A percentile compares a stretch with the other conserved stretches of the same genome.
phyloP scores from a whole-genome alignment of 2,113 vertebrate genomes.

The Todiramphus chloris region DNA sequence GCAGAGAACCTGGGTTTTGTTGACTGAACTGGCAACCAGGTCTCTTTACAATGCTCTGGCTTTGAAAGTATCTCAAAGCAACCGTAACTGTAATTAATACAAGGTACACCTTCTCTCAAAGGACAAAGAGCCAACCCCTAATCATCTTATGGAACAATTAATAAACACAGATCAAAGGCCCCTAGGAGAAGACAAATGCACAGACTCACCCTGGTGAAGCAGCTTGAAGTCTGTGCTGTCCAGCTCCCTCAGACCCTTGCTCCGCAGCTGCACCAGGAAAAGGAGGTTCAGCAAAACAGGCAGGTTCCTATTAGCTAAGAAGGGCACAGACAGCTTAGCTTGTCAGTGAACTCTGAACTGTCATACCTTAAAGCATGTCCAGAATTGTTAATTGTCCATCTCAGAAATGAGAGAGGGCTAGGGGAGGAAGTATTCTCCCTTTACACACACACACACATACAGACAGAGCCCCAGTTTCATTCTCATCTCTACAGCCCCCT shows the following conservation, averaged over 20 bases:
- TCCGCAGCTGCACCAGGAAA: conserved; percentile 79
- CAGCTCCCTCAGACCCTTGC: conserved; percentile 72
- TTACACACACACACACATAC: background rate
- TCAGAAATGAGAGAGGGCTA: background rate
- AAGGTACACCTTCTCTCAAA: background rate
- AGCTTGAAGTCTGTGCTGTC: conserved; percentile 88
- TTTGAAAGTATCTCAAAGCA: background rate
- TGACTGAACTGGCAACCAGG: background rate
- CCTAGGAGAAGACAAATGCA: background rate
- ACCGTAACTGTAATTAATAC: background rate
- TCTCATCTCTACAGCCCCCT: background rate
- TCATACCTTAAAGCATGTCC: background rate
- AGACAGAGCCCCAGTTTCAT: background rate
- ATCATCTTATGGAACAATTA: background rate
- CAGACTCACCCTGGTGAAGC: conserved; percentile 85
- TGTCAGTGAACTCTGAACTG: background rate
- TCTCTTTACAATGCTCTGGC: background rate
- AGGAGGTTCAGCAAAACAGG: conserved; percentile 87
- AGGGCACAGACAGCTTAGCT: background rate
- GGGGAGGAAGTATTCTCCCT: background rate
- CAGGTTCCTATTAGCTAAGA: conserved; percentile 73
- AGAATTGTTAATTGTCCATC: background rate
- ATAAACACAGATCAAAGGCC: background rate
- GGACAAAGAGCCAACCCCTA: background rate
- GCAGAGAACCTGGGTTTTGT: background rate